Evolutionary conservation across 2,888 invertebrate genomes (phyloP).

Genomic region (Lepidochitona cinerea): DNA sequence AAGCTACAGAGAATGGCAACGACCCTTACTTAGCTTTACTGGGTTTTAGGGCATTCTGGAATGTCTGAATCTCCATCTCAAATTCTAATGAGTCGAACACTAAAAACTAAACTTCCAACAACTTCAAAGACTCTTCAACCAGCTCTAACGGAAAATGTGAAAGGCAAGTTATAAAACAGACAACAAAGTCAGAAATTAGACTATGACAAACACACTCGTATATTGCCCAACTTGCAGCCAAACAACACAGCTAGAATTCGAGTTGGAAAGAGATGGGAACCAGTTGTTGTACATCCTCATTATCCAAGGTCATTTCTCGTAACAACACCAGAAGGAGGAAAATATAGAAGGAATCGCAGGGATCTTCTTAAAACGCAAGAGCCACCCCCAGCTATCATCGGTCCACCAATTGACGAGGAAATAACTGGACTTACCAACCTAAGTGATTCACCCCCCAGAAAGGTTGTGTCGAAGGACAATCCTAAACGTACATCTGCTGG

Average conservation of each 20-base stretch:
- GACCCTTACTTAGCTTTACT: slow-evolving; percentile 28
- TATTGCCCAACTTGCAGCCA: slow-evolving; percentile 1
- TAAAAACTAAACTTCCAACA: background rate
- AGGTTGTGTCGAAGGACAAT: background rate
- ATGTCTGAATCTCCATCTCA: slow-evolving; percentile 24
- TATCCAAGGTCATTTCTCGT: slow-evolving; percentile 2
- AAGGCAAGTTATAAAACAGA: background rate
- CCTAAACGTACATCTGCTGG: background rate
- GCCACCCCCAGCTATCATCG: background rate
- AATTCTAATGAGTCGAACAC: slow-evolving; percentile 24
- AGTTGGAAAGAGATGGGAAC: slow-evolving; percentile 9
- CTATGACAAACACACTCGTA: slow-evolving; percentile 5
- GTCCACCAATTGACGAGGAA: background rate
- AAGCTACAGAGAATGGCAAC: slow-evolving; percentile 16
- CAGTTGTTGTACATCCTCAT: background rate
- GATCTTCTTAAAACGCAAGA: background rate
- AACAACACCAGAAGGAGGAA: slow-evolving; percentile 2
- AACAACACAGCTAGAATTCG: slow-evolving; percentile 16
- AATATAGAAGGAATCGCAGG: background rate
- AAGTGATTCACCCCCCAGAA: background rate
- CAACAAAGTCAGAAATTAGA: background rate
- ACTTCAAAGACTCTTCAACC: background rate
- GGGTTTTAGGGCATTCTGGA: slow-evolving; percentile 21
- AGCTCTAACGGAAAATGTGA: too few relatives aligned
- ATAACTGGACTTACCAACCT: background rate